Conservation (phyloP, 2,888 invertebrate species). For the Ormyrus thymus region DNA sequence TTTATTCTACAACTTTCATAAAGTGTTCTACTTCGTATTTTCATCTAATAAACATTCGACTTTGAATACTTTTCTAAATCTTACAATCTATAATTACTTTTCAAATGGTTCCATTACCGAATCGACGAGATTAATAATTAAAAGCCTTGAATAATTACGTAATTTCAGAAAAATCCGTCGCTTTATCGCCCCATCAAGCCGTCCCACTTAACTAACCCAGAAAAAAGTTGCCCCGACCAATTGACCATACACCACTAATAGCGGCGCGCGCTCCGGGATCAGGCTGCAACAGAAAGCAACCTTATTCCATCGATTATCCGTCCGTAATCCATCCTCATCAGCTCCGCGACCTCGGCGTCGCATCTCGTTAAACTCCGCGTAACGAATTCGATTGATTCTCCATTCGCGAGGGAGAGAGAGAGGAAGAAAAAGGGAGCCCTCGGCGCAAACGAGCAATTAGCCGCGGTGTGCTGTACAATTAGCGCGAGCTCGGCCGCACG, state of each 20-base stretch:
- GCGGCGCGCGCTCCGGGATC: too few relatives aligned
- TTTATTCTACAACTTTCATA: neutral
- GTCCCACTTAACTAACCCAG: too few relatives aligned
- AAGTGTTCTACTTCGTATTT: neutral
- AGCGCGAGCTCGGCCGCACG: neutral
- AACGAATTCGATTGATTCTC: neutral
- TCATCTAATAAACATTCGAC: neutral
- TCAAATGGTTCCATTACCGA: too few relatives aligned
- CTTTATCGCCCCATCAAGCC: too few relatives aligned
- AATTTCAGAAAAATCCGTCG: too few relatives aligned
- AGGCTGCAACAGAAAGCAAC: too few relatives aligned
- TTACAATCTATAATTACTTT: too few relatives aligned
- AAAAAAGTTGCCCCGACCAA: too few relatives aligned
- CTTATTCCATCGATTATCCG: neutral
- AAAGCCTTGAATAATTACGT: too few relatives aligned
- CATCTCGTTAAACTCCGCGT: slow-evolving; percentile 1
- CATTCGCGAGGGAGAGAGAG: neutral
- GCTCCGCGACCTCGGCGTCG: neutral
- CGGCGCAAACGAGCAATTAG: slow-evolving; percentile 18
- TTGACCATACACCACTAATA: too few relatives aligned
- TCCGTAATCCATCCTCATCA: neutral
- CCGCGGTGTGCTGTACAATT: neutral
- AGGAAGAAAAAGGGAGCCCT: neutral
- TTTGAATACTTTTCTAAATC: neutral
- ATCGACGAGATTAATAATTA: too few relatives aligned